Percentiles rank a stretch among this genome's conserved stretches.
phyloP scores from a whole-genome alignment of 2,797 vertebrate genomes.

The Pantherophis vulpinus region DNA sequence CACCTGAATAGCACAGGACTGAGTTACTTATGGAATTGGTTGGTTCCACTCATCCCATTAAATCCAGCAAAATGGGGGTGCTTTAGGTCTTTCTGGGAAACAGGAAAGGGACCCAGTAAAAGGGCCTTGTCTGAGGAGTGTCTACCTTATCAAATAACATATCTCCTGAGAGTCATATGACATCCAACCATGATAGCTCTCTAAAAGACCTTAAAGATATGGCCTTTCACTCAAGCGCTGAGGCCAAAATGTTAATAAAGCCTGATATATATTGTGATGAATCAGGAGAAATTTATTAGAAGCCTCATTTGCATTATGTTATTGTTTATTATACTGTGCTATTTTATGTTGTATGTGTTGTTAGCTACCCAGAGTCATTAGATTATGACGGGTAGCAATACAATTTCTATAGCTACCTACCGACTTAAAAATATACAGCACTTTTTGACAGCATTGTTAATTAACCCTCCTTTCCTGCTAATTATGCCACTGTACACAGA shows the following conservation, averaged over 20 bases:
- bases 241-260: neutral
- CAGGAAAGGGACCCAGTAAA: neutral
- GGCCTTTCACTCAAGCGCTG: neutral
- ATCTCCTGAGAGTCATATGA: neutral
- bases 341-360: neutral
- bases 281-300: neutral
- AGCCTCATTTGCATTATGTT: neutral
- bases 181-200: neutral
- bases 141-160: neutral
- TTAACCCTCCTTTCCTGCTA: constrained; percentile 3
- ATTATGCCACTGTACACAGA: constrained; percentile 41
- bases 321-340: neutral
- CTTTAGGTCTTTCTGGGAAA: neutral
- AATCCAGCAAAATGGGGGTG: neutral
- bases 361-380: neutral
- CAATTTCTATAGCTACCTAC: neutral
- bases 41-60: neutral
- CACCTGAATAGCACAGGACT: neutral
- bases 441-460: neutral
- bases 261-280: neutral
- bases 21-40: neutral
- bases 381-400: neutral
- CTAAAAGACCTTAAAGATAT: neutral
- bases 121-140: neutral
- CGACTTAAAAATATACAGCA: neutral